phyloP scores from a whole-genome alignment of 2,888 invertebrate species.

The Tinea semifulvella region DNA sequence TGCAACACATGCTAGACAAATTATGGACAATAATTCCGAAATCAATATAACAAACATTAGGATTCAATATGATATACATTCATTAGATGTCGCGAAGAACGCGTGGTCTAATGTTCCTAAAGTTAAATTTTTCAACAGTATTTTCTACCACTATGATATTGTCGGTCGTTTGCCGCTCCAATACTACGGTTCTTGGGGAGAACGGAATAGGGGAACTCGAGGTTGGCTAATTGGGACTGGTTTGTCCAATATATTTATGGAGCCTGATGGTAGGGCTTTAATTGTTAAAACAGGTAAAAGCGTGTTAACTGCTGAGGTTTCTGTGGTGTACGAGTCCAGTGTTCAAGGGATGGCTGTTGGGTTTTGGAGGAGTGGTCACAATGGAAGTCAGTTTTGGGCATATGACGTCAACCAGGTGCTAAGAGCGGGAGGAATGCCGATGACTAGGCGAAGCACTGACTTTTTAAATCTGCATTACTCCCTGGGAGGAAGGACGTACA shows the following conservation, averaged over 20 bases:
- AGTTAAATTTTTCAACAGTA: no score
- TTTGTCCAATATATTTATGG: no score
- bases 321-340: not conserved
- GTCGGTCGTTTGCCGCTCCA: not conserved
- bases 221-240: no score
- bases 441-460: slow-evolving; percentile 16
- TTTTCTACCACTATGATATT: no score
- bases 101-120: not conserved
- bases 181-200: not conserved
- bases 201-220: no score
- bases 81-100: not conserved
- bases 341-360: not conserved
- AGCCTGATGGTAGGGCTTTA: no score
- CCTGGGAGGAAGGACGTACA: no score
- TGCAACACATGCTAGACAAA: no score
- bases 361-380: not conserved
- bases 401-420: slow-evolving; percentile 19
- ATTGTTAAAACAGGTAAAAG: no score
- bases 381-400: slow-evolving; percentile 24
- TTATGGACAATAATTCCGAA: no score
- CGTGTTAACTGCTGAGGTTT: not conserved
- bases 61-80: no score
- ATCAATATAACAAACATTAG: no score
- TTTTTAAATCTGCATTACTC: slow-evolving; percentile 15
- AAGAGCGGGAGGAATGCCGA: slow-evolving; percentile 8